These are phyloP conservation scores for Capitulum mitella DNA, from an alignment of 2,888 invertebrate genomes.

Conservation along the genomic window DNA sequence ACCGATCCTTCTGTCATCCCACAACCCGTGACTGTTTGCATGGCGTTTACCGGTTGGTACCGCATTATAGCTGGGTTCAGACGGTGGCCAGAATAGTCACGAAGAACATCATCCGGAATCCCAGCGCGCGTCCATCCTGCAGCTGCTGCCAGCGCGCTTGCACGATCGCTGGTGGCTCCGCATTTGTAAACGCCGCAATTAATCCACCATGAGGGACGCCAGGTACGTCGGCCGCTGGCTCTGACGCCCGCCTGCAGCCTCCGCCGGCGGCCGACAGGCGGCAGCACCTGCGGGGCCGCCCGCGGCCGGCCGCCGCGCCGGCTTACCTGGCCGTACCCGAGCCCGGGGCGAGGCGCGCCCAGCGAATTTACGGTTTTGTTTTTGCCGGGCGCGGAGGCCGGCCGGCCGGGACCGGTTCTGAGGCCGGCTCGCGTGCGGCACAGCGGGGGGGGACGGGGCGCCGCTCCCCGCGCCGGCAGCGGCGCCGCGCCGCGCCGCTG, in stretches of 20 bases:
- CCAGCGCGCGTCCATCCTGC: neutral
- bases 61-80: too few relatives aligned
- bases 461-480: neutral
- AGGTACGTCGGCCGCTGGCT: neutral
- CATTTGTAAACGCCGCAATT: neutral
- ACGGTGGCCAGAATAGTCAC: too few relatives aligned
- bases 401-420: neutral
- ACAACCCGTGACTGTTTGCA: too few relatives aligned
- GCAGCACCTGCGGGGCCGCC: neutral
- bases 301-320: too few relatives aligned
- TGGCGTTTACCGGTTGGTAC: too few relatives aligned
- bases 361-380: neutral
- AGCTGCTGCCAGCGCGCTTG: neutral
- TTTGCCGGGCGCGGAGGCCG: neutral
- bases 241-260: neutral
- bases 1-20: too few relatives aligned
- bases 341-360: neutral
- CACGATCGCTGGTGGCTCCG: neutral
- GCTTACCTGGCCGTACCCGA: too few relatives aligned
- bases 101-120: too few relatives aligned
- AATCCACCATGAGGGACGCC: neutral
- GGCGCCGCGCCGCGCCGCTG: neutral
- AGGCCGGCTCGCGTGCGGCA: neutral
- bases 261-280: neutral
- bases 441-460: neutral